Evolutionary conservation across 2,888 invertebrate species (phyloP), one percentile per base, ranked within the genome.

Genomic region (Sylvicola fuscatus): DNA sequence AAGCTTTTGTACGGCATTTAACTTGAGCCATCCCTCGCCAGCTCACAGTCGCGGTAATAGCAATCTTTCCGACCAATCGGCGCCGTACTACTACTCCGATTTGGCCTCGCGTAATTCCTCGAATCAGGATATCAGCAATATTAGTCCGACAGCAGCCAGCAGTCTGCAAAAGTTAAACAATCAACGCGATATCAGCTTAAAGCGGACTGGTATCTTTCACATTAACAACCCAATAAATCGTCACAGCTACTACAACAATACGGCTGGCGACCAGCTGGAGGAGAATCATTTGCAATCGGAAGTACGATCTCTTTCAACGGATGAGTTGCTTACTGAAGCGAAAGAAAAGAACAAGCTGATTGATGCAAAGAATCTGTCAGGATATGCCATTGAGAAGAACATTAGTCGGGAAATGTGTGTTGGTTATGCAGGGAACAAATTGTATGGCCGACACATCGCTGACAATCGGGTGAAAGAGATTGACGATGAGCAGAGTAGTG

Each of bases 21-120:
- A 48, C 37, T 37, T 47, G n/a, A 45, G 44, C 1, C 45, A 44
- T 32, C 41, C 36, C 14, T 63, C 63, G 14, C 64, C 66, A 3
- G 60, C 66, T 43, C 71, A 71, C 43, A 70, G 70, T 45, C 63
- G 70, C 39, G 70, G 70, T 46, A 70, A 70, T 47, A 70, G 70
- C 42, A 58, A 57, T 36, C 51, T 57, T n/a, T 63, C 64, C 13
- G 72, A 72, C 42, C 72, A 74, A 41, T 68, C 73, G 37, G 82
- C 81, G 26, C 86, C 86, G 49, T 86, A 86, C 49, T 86, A 86
- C 49, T 86, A 86, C 52, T 83, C 86, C 0, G 86, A 87, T 53
- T 62, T 72, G 34, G 72, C 62, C 44, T 60, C 64, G 3, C 64
- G 64, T 46, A 64, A 64, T 42, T 62, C 28, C 14, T 32, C 32